Percentiles rank a stretch among this genome's conserved stretches.
Conservation (phyloP, 1,140 invertebrate species). For the Bombus difficillimus region DNA sequence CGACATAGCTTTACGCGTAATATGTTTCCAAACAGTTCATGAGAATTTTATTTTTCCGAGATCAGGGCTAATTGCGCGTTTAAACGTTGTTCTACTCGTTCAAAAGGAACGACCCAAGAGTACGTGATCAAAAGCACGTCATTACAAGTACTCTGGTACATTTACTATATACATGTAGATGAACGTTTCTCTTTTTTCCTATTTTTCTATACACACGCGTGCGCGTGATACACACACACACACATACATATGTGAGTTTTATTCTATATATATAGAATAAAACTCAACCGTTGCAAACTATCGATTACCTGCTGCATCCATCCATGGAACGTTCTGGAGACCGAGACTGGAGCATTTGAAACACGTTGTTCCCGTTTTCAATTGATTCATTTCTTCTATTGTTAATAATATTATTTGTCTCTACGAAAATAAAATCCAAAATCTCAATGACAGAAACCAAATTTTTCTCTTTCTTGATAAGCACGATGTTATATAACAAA, state of each 20-base stretch:
- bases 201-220: neutral
- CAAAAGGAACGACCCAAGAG: too few species aligned
- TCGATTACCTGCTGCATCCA: slow-evolving; percentile 67
- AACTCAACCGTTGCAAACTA: slow-evolving; percentile 61
- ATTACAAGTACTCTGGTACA: neutral
- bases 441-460: neutral
- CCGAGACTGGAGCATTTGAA: slow-evolving; percentile 24
- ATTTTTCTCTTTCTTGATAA: neutral
- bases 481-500: too few species aligned
- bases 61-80: neutral
- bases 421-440: too few species aligned
- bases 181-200: neutral
- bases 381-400: neutral
- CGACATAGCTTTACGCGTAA: neutral
- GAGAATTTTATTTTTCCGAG: neutral
- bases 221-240: too few species aligned
- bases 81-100: neutral
- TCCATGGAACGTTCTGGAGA: slow-evolving; percentile 63
- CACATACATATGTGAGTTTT: too few species aligned
- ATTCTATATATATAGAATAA: neutral
- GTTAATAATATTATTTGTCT: neutral
- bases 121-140: slow-evolving; percentile 18
- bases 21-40: neutral
- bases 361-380: neutral
- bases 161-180: slow-evolving; percentile 1